phyloP scores from a whole-genome alignment of 2,888 invertebrate genomes.

The Pinctada fucata region DNA sequence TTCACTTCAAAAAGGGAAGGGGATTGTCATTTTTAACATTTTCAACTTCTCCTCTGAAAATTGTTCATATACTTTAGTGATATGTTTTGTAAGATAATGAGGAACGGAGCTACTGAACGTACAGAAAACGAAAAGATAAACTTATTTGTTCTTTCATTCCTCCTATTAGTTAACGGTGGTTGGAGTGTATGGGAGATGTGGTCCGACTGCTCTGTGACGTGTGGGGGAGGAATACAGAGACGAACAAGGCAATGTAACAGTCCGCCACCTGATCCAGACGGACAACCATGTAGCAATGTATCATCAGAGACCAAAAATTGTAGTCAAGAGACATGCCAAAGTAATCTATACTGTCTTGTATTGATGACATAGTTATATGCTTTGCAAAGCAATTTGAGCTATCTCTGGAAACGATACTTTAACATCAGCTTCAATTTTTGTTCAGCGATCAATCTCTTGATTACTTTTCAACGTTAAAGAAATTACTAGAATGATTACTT shows the following conservation, averaged over 20 bases:
- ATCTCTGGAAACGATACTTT: not conserved
- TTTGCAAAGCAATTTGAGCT: not conserved
- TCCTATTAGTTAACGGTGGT: constrained; percentile 13
- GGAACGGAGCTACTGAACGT: too few relatives aligned
- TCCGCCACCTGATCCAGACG: constrained; percentile 21
- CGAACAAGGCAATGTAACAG: constrained; percentile 3
- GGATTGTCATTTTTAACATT: too few relatives aligned
- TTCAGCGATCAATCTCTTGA: not conserved
- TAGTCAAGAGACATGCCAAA: constrained; percentile 7
- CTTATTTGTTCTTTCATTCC: too few relatives aligned
- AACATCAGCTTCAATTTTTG: not conserved
- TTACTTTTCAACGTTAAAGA: too few relatives aligned
- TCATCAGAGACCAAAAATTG: not conserved
- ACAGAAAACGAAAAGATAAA: too few relatives aligned
- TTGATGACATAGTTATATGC: not conserved
- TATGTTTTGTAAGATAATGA: too few relatives aligned
- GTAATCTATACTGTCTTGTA: not conserved
- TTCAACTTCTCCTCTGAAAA: too few relatives aligned
- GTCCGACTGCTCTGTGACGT: constrained; percentile 8
- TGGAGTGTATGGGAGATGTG: constrained; percentile 17
- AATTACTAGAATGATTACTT: too few relatives aligned
- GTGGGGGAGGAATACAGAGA: constrained; percentile 10
- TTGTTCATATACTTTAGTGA: too few relatives aligned
- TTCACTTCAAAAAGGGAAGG: too few relatives aligned
- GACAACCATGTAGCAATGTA: not conserved